Conservation (phyloP, 1,140 invertebrate species). For the Tribolium castaneum region DNA sequence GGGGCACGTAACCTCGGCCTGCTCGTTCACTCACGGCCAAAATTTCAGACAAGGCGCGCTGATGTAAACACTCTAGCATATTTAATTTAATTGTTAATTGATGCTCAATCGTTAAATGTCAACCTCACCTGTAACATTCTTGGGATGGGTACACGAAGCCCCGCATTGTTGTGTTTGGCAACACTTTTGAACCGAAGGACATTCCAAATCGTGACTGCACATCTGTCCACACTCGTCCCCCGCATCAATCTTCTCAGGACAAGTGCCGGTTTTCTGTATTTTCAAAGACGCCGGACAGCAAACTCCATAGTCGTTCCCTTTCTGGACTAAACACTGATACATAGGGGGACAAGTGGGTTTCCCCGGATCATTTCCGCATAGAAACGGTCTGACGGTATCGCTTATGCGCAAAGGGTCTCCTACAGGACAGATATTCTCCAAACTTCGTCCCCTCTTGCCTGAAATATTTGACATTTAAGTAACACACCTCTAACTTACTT, state of each 20-base stretch:
- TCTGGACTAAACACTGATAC: constrained; percentile 81
- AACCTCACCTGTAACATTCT: constrained; percentile 72
- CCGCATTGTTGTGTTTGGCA: constrained; percentile 78
- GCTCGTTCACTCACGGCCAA: constrained; percentile 80
- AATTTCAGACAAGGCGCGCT: constrained; percentile 80
- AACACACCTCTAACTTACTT: constrained; percentile 32
- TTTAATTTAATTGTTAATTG: too few species aligned
- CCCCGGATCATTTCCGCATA: constrained; percentile 83
- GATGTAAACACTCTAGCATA: constrained; percentile 73
- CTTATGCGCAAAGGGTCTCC: constrained; percentile 84
- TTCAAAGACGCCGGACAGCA: constrained; percentile 83
- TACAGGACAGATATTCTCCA: constrained; percentile 81
- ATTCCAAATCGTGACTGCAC: constrained; percentile 83
- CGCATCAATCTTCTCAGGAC: constrained; percentile 68
- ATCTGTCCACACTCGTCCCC: constrained; percentile 70
- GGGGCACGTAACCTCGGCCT: constrained; percentile 84
- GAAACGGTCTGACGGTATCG: constrained; percentile 79
- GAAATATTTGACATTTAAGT: constrained; percentile 47
- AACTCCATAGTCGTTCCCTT: constrained; percentile 86
- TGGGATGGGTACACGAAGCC: constrained; percentile 74
- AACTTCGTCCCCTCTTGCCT: constrained; percentile 77
- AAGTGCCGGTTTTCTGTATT: constrained; percentile 80
- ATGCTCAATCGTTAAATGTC: constrained; percentile 3
- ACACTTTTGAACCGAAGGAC: constrained; percentile 82
- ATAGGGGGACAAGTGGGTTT: constrained; percentile 85